Percentiles rank a stretch among this genome's conserved stretches.
These are phyloP conservation scores for Chlorospingus flavigularis DNA, from an alignment of 2,797 vertebrate genomes.

Conservation along the genomic window DNA sequence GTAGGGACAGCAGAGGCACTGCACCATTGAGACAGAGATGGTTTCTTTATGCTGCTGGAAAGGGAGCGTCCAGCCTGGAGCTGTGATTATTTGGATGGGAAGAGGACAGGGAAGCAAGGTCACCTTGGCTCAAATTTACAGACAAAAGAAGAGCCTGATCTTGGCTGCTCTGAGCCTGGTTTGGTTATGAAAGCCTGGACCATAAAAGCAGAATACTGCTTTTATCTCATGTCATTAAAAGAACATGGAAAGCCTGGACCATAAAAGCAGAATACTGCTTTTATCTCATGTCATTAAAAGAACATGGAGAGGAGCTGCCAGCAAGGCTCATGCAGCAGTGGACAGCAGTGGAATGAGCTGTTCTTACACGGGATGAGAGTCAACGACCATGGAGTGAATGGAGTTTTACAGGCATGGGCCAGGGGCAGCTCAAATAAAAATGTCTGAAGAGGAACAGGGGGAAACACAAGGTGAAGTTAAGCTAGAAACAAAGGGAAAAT, in stretches of 20 bases:
- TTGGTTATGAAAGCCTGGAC: not conserved
- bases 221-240: not conserved
- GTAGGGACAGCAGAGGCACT: not conserved
- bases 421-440: not conserved
- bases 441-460: not conserved
- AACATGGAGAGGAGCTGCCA: not conserved
- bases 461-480: not conserved
- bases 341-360: accelerated
- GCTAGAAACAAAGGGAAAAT: not conserved
- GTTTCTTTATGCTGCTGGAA: not conserved
- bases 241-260: not conserved
- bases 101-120: not conserved
- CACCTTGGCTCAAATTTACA: not conserved
- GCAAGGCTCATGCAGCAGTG: not conserved
- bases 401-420: not conserved
- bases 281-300: not conserved
- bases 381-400: accelerated
- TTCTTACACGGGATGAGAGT: not conserved
- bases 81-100: not conserved
- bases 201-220: accelerated
- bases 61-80: not conserved
- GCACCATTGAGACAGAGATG: not conserved
- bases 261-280: accelerated
- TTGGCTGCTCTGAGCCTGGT: not conserved
- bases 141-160: not conserved